Percentiles rank a stretch among this genome's conserved stretches.
Conservation (phyloP, 2,888 invertebrate species). For the Tethea ocularis region DNA sequence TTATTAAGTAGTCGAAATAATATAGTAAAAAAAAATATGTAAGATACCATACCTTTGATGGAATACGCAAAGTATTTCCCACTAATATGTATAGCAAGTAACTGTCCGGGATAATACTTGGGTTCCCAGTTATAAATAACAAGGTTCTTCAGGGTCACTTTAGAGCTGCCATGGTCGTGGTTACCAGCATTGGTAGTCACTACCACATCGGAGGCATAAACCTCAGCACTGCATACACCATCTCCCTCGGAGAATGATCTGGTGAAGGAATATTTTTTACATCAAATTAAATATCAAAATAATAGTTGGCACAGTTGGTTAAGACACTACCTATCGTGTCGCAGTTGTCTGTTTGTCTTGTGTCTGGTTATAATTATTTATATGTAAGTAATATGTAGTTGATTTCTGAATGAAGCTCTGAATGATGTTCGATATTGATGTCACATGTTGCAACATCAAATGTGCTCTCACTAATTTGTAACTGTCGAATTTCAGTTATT, state of each 20-base stretch:
- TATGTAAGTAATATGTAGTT: too few relatives aligned
- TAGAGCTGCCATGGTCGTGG: slow-evolving; percentile 92
- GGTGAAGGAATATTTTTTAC: slow-evolving; percentile 24
- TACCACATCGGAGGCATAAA: slow-evolving; percentile 85
- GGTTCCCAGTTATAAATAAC: slow-evolving; percentile 98
- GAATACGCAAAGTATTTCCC: slow-evolving; percentile 95
- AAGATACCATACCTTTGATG: slow-evolving; percentile 90
- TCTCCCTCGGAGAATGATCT: slow-evolving; percentile 85
- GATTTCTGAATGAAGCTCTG: too few relatives aligned
- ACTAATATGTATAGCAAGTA: slow-evolving; percentile 93
- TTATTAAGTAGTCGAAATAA: too few relatives aligned
- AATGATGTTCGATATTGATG: too few relatives aligned
- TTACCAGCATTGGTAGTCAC: slow-evolving; percentile 88
- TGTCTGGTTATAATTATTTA: too few relatives aligned
- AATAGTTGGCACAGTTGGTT: too few relatives aligned
- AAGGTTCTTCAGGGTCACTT: slow-evolving; percentile 94
- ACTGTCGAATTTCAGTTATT: too few relatives aligned
- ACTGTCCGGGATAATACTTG: slow-evolving; percentile 92
- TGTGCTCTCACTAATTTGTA: too few relatives aligned
- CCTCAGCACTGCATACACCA: slow-evolving; percentile 82
- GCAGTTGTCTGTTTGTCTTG: too few relatives aligned
- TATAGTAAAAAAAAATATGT: too few relatives aligned
- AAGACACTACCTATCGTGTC: too few relatives aligned
- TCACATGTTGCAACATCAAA: too few relatives aligned
- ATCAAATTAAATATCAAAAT: not conserved